Conservation (phyloP, 2,888 invertebrate species). For the Dicycla oo region DNA sequence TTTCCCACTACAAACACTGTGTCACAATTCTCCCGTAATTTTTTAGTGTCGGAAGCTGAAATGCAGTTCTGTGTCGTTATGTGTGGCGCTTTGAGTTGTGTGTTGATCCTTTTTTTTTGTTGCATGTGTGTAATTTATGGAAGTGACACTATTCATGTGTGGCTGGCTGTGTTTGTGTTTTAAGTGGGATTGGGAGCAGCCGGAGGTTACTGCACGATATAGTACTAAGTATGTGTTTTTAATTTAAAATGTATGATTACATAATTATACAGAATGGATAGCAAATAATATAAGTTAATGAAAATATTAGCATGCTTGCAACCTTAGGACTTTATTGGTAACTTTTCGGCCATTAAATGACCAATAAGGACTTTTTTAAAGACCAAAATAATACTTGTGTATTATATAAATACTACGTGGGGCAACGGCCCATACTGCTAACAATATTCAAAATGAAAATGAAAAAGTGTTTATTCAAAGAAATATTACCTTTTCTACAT, state of each 20-base stretch:
- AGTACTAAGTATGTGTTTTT: neutral
- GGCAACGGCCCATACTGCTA: neutral
- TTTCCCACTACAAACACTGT: slow-evolving; percentile 54
- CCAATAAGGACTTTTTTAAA: neutral
- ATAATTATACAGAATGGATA: neutral
- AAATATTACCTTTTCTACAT: no score
- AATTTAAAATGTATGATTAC: neutral
- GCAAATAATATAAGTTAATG: neutral
- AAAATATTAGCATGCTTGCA: neutral
- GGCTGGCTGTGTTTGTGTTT: slow-evolving; percentile 37
- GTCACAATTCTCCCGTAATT: slow-evolving; percentile 34
- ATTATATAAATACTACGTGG: no score
- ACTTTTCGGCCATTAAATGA: neutral
- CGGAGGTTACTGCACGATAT: slow-evolving; percentile 2
- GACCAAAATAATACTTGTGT: neutral
- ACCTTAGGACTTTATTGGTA: no score
- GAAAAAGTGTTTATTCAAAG: no score
- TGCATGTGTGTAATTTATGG: slow-evolving; percentile 63
- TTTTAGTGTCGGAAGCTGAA: slow-evolving; percentile 23
- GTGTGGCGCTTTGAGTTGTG: slow-evolving; percentile 29
- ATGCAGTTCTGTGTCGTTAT: slow-evolving; percentile 23
- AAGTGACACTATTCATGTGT: slow-evolving; percentile 59
- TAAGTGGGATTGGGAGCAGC: slow-evolving; percentile 15
- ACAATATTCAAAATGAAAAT: neutral
- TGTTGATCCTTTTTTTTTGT: slow-evolving; percentile 60